Evolutionary conservation across 2,888 invertebrate genomes (phyloP).

Genomic region (Cryptophagus acutangulus): DNA sequence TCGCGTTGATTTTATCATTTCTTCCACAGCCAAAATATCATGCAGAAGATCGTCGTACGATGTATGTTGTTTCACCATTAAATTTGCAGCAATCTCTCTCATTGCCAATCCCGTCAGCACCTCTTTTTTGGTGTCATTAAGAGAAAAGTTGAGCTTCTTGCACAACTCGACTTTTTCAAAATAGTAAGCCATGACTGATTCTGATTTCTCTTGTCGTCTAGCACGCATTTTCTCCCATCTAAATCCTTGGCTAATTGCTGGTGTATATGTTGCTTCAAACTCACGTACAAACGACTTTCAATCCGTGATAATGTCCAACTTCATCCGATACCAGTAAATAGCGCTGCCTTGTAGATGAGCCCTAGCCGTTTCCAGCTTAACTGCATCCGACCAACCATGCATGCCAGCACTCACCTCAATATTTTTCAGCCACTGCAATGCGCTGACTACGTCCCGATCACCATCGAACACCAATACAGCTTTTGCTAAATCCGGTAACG

Average conservation of each 20-base stretch:
- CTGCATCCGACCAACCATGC: constrained; percentile 1
- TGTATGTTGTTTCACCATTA: not conserved
- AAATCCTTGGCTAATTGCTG: not conserved
- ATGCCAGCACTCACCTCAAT: not conserved
- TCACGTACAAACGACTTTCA: not conserved
- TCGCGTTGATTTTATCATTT: no score
- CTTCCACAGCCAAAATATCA: not conserved
- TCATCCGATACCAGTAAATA: not conserved
- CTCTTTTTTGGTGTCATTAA: not conserved
- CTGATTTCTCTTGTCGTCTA: not conserved
- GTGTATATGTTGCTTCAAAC: not conserved
- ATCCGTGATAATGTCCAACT: not conserved
- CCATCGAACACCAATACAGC: not conserved
- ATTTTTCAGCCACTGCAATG: constrained; percentile 4
- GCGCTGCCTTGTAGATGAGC: not conserved
- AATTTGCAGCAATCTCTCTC: not conserved
- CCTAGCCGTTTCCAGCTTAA: constrained; percentile 3
- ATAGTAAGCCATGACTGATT: not conserved
- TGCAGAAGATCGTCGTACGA: not conserved
- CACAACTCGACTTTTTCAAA: not conserved
- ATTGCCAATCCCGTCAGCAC: not conserved
- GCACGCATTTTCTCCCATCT: not conserved
- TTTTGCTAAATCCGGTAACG: not conserved
- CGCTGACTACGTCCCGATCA: not conserved
- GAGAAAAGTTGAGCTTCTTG: not conserved